Percentiles rank a stretch among this genome's conserved stretches.
Conservation (phyloP, 1,140 invertebrate genomes). For the Procambarus virginalis region DNA sequence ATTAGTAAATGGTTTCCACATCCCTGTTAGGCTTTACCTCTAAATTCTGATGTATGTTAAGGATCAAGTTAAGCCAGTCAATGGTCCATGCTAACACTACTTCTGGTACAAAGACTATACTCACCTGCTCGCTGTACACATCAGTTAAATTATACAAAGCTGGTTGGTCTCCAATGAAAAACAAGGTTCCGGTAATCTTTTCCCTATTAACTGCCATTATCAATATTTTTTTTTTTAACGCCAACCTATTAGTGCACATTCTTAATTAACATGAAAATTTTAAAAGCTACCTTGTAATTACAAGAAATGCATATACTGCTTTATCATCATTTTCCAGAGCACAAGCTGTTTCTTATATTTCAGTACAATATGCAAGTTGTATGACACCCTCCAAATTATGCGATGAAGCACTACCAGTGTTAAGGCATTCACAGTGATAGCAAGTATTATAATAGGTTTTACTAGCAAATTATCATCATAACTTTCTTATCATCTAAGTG, state of each 20-base stretch:
- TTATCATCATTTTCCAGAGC: too few relatives aligned
- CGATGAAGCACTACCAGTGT: too few relatives aligned
- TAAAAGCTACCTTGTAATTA: too few relatives aligned
- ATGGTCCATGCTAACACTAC: constrained; percentile 31
- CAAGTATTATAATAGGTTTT: too few relatives aligned
- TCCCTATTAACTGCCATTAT: background rate
- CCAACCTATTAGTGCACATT: background rate
- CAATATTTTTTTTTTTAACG: background rate
- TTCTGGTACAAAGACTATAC: constrained; percentile 20
- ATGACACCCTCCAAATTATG: too few relatives aligned
- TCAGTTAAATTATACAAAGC: constrained; percentile 25
- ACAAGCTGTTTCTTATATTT: too few relatives aligned
- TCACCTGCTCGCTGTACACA: background rate
- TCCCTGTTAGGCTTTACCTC: background rate
- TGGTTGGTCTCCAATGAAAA: constrained; percentile 17
- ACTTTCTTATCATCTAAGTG: too few relatives aligned
- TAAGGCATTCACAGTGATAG: too few relatives aligned
- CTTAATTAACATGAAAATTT: too few relatives aligned
- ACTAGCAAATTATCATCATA: too few relatives aligned
- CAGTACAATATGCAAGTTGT: too few relatives aligned
- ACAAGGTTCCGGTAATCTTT: constrained; percentile 27
- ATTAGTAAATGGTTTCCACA: background rate
- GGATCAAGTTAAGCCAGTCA: background rate
- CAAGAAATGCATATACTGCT: too few relatives aligned
- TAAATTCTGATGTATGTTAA: background rate